Evolutionary conservation across 2,888 invertebrate genomes (phyloP), one percentile per base, ranked within the genome.

Genomic region (Cephus nigrinus): DNA sequence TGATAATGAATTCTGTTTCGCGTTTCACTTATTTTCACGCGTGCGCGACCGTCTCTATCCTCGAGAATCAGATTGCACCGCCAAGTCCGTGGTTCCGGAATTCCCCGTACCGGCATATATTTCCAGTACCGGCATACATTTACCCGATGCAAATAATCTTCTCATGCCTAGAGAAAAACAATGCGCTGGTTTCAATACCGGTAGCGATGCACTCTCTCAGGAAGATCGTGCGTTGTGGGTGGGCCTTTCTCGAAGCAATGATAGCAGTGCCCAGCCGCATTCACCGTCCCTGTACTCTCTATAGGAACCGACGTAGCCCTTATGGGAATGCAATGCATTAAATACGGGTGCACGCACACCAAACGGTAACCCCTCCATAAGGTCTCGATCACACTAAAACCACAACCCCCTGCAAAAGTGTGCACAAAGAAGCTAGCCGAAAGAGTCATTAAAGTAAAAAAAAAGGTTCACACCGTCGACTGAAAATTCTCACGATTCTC

Each of bases 141-240:
- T 31, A 31, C 71, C 79, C 84, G 86, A 90, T 90, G 89, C 89
- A 90, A 90, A 90, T 90, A 89, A 89, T 90, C 86, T 82, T 89
- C 89, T 88, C 88, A 88, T 88, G 89, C 88, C 85, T 87, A 79
- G 84, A 87, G 86, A 88, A 91, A 91, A 91, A 91, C 90, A 91
- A 91, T 90, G 88, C 89, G 88, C 86, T 85, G 86, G 90, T 90
- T 91, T 91, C 91, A 91, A 91, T 91, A 91, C 91, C 90, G 90
- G 91, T 91, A 91, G 91, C 91, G 84, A 88, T 80, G 82, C 80
- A 82, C 82, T 83, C 82, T 55, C 55, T 55, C 55, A 55, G 55
- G 81, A 86, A 90, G 89, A 91, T 91, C 90, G 90, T 90, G 90
- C 91, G 85, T 90, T 90, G 91, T 91, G 91, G 91, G 91, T 91